Percentiles rank a stretch among this genome's conserved stretches.
Conservation (phyloP, 2,888 invertebrate species). For the Scaptomyza parva region DNA sequence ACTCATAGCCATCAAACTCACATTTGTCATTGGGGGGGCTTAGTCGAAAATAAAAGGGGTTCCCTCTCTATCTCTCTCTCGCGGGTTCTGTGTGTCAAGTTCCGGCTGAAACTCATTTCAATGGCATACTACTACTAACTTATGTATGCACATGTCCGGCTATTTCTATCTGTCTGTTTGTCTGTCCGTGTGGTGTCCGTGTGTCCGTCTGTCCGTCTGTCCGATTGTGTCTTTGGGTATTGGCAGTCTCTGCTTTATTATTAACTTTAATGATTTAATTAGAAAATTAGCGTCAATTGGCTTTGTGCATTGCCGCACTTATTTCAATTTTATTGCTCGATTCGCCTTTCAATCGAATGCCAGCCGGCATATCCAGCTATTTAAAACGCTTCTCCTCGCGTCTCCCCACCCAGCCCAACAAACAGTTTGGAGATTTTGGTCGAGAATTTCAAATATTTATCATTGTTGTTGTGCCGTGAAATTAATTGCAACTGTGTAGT, state of each 20-base stretch:
- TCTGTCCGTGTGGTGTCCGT: too few species aligned
- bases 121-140: constrained; percentile 6
- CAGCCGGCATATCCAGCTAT: constrained; percentile 18
- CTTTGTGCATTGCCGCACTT: constrained; percentile 45
- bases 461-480: constrained; percentile 6
- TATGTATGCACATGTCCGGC: constrained; percentile 17
- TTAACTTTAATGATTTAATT: constrained; percentile 78
- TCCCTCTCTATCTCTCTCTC: background rate
- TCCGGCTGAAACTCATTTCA: constrained; percentile 23
- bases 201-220: constrained; percentile 2
- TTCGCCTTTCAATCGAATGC: constrained; percentile 40
- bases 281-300: constrained; percentile 65
- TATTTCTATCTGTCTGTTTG: too few species aligned
- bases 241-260: constrained; percentile 34
- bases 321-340: constrained; percentile 51
- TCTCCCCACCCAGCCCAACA: too few species aligned
- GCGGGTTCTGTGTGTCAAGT: too few species aligned
- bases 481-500: constrained; percentile 9
- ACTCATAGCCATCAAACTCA: background rate
- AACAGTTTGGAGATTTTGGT: constrained; percentile 1
- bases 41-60: constrained; percentile 8
- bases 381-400: constrained; percentile 13
- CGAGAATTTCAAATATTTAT: constrained; percentile 5
- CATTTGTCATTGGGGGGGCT: background rate
- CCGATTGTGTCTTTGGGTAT: constrained; percentile 23